Evolutionary conservation across 2,888 invertebrate species (phyloP), one percentile per base, ranked within the genome.

Genomic region (Sphinx pinastri): DNA sequence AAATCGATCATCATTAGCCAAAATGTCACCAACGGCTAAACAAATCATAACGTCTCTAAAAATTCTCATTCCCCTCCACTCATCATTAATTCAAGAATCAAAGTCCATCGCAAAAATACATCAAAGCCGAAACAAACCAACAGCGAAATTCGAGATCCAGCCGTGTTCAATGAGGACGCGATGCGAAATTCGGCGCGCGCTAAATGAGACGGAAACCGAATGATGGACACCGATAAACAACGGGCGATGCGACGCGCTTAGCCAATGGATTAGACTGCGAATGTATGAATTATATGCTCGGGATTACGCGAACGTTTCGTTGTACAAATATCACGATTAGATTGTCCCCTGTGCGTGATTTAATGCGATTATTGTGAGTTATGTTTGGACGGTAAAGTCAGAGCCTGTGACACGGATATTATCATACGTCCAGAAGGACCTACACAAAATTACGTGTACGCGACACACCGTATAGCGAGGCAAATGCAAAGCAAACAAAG

Each of bases 181-280:
- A 19, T 38, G 19, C 19, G 11, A 47, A 69, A 63, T 52, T 75
- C 75, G 79, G 73, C 70, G 74, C 74, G 70, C 78, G 77, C 31
- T 84, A 85, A 90, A 90, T 90, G 90, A 88, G 85, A 84, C 84
- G 89, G 88, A 91, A 88, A 84, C 77, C 76, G 72, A 80, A 82
- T 85, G 88, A 88, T 86, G 88, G 81, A 84, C 47, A 70, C 54
- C 75, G 77, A 79, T 81, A 81, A 80, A 86, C 83, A 84, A 78
- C 77, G 76, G 76, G 67, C 72, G 16, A 59, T 19, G 45, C 54
- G 60, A n/a, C 47, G 58, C 49, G 60, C 54, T 60, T n/a, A 47
- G 51, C 49, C 60, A 54, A 19, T 47, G 60, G 69, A 69, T 69
- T 60, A 55, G 60, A 52, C 19, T 63, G 60, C 54, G 54, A 69